phyloP scores from a whole-genome alignment of 2,888 invertebrate genomes.

The Disparrhopalites patrizii region DNA sequence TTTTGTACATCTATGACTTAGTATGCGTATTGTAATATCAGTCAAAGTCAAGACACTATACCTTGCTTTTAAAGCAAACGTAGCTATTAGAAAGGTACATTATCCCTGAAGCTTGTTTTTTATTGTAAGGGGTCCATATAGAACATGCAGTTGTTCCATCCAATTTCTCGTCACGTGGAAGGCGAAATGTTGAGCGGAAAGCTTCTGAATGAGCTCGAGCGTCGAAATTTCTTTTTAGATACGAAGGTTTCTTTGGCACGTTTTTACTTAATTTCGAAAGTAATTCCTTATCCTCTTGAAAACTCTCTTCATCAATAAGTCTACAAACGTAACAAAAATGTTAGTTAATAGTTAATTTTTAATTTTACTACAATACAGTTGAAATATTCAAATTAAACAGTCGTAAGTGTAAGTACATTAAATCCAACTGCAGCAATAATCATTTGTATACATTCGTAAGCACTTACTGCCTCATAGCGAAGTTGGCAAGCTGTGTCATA shows the following conservation, averaged over 20 bases:
- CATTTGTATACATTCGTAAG: not conserved
- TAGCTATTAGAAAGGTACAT: slow-evolving; percentile 91
- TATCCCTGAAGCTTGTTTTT: slow-evolving; percentile 79
- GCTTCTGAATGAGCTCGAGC: slow-evolving; percentile 90
- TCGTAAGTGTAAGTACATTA: too few species aligned
- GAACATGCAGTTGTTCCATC: slow-evolving; percentile 81
- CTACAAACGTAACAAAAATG: slow-evolving; percentile 55
- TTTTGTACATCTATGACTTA: too few species aligned
- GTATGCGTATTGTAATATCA: too few species aligned
- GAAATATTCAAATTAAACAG: too few species aligned
- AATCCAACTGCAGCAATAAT: too few species aligned
- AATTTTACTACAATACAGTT: too few species aligned
- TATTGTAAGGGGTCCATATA: slow-evolving; percentile 92
- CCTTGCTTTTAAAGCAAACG: slow-evolving; percentile 92
- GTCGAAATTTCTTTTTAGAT: slow-evolving; percentile 89
- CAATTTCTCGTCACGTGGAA: slow-evolving; percentile 84
- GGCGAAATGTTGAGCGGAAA: slow-evolving; percentile 75
- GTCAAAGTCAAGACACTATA: too few species aligned
- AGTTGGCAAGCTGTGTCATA: slow-evolving; percentile 92
- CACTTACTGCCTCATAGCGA: slow-evolving; percentile 84
- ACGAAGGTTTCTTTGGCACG: slow-evolving; percentile 82
- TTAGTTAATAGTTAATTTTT: too few species aligned
- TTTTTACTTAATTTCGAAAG: slow-evolving; percentile 80
- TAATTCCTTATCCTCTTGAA: slow-evolving; percentile 81
- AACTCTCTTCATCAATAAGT: slow-evolving; percentile 86